Conservation (phyloP, 1,140 invertebrate genomes). For the Drosophila azteca region DNA sequence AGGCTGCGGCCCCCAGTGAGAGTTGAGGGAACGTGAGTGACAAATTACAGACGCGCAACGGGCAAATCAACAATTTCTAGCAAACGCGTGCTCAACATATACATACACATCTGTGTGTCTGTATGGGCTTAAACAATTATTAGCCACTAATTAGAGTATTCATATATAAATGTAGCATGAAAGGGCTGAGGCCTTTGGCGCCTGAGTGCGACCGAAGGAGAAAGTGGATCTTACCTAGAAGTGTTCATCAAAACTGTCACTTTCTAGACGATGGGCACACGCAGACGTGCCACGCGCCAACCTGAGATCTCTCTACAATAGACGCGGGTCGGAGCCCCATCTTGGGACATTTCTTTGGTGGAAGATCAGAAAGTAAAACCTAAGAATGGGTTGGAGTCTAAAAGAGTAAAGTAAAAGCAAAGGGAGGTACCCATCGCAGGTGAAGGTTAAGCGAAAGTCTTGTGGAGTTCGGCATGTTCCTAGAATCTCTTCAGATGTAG, state of each 20-base stretch:
- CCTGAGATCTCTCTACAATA: conserved; percentile 33
- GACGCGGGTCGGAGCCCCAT: conserved; percentile 35
- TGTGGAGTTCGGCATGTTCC: too few relatives aligned
- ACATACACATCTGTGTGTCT: conserved; percentile 11
- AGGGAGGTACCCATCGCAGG: not conserved
- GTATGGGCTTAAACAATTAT: conserved; percentile 69
- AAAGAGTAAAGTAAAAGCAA: too few relatives aligned
- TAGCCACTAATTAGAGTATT: conserved; percentile 66
- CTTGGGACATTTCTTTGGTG: conserved; percentile 18
- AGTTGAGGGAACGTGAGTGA: conserved; percentile 65
- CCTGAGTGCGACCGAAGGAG: conserved; percentile 50
- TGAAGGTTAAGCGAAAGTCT: conserved; percentile 6
- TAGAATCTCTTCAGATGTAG: too few relatives aligned
- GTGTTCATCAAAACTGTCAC: conserved; percentile 47
- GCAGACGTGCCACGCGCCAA: conserved; percentile 14
- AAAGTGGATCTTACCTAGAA: conserved; percentile 60
- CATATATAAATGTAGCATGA: conserved; percentile 20
- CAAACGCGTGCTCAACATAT: conserved; percentile 26
- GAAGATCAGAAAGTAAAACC: conserved; percentile 25
- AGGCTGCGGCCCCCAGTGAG: conserved; percentile 27
- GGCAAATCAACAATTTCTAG: conserved; percentile 25
- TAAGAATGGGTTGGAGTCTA: conserved; percentile 7
- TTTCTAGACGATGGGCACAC: conserved; percentile 39
- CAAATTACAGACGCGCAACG: conserved; percentile 50
- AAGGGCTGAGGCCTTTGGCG: conserved; percentile 10